Base-by-base conservation (phyloP, 1,140 invertebrate species). In the Dinothrombium tinctorium region DNA sequence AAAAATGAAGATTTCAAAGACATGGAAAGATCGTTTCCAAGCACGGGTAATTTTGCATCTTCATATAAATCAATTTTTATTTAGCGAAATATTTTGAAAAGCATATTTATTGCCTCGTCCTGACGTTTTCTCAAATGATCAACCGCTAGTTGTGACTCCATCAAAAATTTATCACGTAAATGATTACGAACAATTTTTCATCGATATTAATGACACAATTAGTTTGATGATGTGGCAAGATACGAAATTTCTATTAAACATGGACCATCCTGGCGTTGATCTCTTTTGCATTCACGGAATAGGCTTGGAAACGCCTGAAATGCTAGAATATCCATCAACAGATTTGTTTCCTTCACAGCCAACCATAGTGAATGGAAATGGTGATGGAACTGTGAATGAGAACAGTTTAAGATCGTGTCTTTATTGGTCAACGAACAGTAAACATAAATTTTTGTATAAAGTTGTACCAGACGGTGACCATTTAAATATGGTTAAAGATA, bases 191-290 rank as follows among this genome's bases (percentile, higher is more conserved):
- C 67, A 80, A 39, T 86, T 86, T 55, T 90, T 96, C 53, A 12
- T 39, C 26, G 78, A 82, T 52, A 69, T 95, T 48, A 65, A 74
- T 49, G 76, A 75, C 50, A 67, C 66, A 23, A 68, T 69, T 48
- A 83, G 77, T n/a, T 89, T 78, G 71, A 72, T 87, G 60, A 90
- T 92, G 76, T 68, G 70, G 20, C 70, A 76, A 54, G 82, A 92
- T 57, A 77, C 73, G 3, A 63, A 74, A 53, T 76, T 74, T 52
- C 66, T 72, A 14, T 51, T 67, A 21, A 64, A 80, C 53, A 73
- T 83, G 49, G 63, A 61, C 39, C 65, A 80, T 19, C 84, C 83
- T n/a, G 75, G 74, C 42, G 81, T 92, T 14, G 76, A 86, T 55
- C 53, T 89, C 15, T 76, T 89, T 62, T 90, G 84, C 59, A 50